Base-by-base conservation (phyloP, 2,888 invertebrate species). In the Caenorhabditis panamensis region DNA sequence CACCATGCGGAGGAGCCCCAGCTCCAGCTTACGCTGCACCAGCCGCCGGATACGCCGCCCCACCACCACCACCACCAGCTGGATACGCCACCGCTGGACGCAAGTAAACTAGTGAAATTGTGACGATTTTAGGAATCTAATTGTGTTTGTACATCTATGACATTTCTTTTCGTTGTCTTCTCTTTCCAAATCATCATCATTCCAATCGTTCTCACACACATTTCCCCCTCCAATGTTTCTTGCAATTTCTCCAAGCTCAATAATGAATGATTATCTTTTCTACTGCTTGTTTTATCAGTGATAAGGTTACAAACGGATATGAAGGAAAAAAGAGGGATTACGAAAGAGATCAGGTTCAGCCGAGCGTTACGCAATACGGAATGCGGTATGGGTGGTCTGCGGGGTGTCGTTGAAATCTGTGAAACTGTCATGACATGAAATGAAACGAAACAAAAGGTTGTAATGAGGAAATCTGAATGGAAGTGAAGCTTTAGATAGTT, bases 61-160 rank as follows among this genome's bases (percentile, higher is more conserved):
- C 78, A 61, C 82, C 82, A 71, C 80, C 77, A 66, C 76, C 80
- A 66, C 77, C 77, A 77, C 59, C 82, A 56, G 72, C 64, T n/a
- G 82, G 72, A 71, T 82, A 82, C 73, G 77, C 81, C 26, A 75
- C 76, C 63, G 77, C 69, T 59, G 82, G 73, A 73, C 66, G 71
- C 67, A 79, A 71, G 79, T 72, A 73, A 73, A 61, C 67, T n/a
- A n/a, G n/a, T n/a, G 47, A 58, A 41, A 28, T 47, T 28, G 24
- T 49, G 37, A 58, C n/a, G 28, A 28, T 56, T 66, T 51, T 75
- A 36, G 58, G 64, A 53, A 68, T 49, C 44, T 18, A 75, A 28
- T 28, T 68, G 62, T 77, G 68, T 63, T 49, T 77, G 69, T 77
- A 69, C 58, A 62, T 71, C 59, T 66, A 66, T 73, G 73, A 73